Conservation (phyloP, 2,113 vertebrate species). For the Heterotis niloticus region DNA sequence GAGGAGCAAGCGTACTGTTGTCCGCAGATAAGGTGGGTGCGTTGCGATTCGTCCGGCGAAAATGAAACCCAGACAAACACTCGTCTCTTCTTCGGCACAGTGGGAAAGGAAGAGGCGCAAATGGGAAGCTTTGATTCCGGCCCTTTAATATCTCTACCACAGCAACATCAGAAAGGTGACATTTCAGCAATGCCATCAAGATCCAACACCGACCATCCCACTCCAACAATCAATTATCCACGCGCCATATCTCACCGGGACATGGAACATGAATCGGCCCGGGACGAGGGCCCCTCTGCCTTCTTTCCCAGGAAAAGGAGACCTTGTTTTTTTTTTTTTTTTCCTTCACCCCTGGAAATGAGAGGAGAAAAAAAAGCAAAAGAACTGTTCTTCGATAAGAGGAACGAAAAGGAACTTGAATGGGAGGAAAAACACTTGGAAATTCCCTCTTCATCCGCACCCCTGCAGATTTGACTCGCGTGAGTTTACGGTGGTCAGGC, state of each 20-base stretch:
- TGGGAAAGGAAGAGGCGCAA: slow-evolving; percentile 56
- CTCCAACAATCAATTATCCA: slow-evolving; percentile 76
- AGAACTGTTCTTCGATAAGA: slow-evolving; percentile 40
- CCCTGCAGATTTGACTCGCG: not conserved
- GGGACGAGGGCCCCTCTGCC: slow-evolving; percentile 51
- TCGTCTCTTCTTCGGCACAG: slow-evolving; percentile 49
- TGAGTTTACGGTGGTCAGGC: not conserved
- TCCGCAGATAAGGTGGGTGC: slow-evolving; percentile 63
- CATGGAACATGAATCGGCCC: slow-evolving; percentile 66
- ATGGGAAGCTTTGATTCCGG: slow-evolving; percentile 54
- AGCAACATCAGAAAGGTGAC: slow-evolving; percentile 76
- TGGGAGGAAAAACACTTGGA: not conserved
- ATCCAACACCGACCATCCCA: slow-evolving; percentile 67
- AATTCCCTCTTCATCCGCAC: slow-evolving; percentile 9
- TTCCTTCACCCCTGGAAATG: slow-evolving; percentile 35
- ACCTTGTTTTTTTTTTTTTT: slow-evolving; percentile 49
- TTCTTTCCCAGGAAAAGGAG: slow-evolving; percentile 52
- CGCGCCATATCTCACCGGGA: slow-evolving; percentile 63
- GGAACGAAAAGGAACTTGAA: slow-evolving; percentile 30
- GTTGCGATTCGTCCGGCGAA: slow-evolving; percentile 44
- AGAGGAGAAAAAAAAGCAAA: slow-evolving; percentile 40
- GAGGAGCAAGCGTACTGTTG: slow-evolving; percentile 63
- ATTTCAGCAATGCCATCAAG: slow-evolving; percentile 69
- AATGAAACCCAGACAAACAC: slow-evolving; percentile 53
- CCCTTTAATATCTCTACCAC: slow-evolving; percentile 54